Conservation (phyloP, 2,888 invertebrate species). For the Ypsolopha sequella region DNA sequence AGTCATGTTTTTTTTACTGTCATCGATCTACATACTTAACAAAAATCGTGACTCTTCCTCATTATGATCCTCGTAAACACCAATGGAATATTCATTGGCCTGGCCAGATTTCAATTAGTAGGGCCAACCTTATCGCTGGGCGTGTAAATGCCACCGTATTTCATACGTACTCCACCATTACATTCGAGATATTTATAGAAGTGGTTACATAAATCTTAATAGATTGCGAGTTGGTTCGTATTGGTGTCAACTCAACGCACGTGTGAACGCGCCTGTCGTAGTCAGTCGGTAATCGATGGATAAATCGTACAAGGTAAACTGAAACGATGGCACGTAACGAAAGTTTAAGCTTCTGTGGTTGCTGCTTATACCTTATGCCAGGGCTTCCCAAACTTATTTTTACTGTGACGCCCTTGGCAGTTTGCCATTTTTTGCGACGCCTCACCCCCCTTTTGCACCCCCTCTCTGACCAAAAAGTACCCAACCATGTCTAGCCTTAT, state of each 20-base stretch:
- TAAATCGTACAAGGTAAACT: conserved; percentile 13
- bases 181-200: conserved; percentile 39
- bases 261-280: not conserved
- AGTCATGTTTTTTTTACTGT: too few species aligned
- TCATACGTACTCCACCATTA: conserved; percentile 32
- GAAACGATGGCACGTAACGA: conserved; percentile 2
- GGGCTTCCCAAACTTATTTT: too few species aligned
- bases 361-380: too few species aligned
- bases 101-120: conserved; percentile 32
- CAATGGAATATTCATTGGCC: conserved; percentile 31
- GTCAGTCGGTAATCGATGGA: not conserved
- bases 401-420: too few species aligned
- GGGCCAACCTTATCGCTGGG: conserved; percentile 19
- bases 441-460: too few species aligned
- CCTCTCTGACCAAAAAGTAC: too few species aligned
- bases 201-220: conserved; percentile 39
- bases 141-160: conserved; percentile 29
- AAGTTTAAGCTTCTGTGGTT: too few species aligned
- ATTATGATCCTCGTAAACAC: conserved; percentile 21
- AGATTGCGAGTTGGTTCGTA: conserved; percentile 22
- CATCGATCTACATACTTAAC: too few species aligned
- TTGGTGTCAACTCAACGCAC: conserved; percentile 37
- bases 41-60: too few species aligned
- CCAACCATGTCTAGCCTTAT: too few species aligned
- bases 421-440: too few species aligned